Conservation (phyloP, 2,113 vertebrate species). For the Microtus richardsoni region DNA sequence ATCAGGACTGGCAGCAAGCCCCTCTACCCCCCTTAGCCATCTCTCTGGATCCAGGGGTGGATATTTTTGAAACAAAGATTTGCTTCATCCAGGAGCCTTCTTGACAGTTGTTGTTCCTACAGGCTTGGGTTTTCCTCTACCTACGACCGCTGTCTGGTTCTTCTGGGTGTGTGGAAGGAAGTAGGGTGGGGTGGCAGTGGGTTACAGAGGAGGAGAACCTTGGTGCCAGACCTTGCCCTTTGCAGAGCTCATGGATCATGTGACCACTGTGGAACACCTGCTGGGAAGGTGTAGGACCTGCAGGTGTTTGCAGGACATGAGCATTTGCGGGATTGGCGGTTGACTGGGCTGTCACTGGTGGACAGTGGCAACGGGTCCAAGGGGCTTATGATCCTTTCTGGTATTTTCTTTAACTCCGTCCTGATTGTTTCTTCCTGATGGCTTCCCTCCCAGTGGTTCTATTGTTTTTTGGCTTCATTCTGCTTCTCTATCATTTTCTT, state of each 20-base stretch:
- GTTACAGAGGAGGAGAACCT: rapidly evolving
- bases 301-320: background rate
- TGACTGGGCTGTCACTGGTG: background rate
- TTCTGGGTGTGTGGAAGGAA: background rate
- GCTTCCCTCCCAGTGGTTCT: background rate
- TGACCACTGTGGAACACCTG: background rate
- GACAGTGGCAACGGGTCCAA: background rate
- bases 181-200: no score
- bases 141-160: background rate
- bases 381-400: background rate
- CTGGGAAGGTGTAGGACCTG: rapidly evolving
- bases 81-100: background rate
- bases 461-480: background rate
- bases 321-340: background rate
- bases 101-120: background rate
- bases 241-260: background rate
- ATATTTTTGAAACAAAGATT: background rate
- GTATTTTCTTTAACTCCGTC: background rate
- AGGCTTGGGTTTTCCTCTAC: background rate
- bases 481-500: background rate
- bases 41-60: background rate
- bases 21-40: background rate
- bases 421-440: background rate
- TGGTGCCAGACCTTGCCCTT: background rate
- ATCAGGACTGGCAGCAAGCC: no score